A percentile compares a stretch with the other conserved stretches of the same genome.
phyloP scores from a whole-genome alignment of 2,113 vertebrate species.

The Serinus canaria region DNA sequence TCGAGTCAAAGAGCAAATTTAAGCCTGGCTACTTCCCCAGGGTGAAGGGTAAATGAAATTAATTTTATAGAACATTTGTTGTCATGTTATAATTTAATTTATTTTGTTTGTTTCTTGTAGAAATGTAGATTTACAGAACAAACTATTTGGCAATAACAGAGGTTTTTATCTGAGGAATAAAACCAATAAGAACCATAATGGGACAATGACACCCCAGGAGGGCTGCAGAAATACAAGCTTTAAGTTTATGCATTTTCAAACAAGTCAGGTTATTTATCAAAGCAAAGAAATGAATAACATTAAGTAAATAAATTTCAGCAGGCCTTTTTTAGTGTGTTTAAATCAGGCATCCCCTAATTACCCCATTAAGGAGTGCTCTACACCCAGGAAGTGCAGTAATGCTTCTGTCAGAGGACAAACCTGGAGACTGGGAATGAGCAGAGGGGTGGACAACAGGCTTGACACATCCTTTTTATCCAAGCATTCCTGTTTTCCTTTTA shows the following conservation, averaged over 20 bases:
- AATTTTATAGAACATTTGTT: background rate
- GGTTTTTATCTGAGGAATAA: background rate
- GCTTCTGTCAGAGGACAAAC: background rate
- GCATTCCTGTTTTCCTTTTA: background rate
- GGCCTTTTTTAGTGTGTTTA: background rate
- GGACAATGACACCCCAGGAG: background rate
- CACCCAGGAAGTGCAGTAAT: background rate
- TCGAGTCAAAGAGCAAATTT: background rate
- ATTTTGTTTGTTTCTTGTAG: background rate
- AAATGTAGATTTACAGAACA: background rate
- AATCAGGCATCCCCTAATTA: background rate
- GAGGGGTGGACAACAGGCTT: background rate
- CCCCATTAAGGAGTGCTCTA: background rate
- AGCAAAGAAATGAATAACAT: background rate
- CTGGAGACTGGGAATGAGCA: background rate
- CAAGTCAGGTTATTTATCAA: background rate
- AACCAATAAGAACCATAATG: background rate
- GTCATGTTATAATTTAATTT: background rate
- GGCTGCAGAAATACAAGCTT: background rate
- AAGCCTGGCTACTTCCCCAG: background rate
- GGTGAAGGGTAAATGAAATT: background rate
- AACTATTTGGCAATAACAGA: background rate
- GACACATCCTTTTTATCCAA: background rate
- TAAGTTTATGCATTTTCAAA: background rate
- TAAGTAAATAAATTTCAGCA: background rate